phyloP scores from a whole-genome alignment of 2,113 vertebrate genomes.

The Oenanthe oenanthe region DNA sequence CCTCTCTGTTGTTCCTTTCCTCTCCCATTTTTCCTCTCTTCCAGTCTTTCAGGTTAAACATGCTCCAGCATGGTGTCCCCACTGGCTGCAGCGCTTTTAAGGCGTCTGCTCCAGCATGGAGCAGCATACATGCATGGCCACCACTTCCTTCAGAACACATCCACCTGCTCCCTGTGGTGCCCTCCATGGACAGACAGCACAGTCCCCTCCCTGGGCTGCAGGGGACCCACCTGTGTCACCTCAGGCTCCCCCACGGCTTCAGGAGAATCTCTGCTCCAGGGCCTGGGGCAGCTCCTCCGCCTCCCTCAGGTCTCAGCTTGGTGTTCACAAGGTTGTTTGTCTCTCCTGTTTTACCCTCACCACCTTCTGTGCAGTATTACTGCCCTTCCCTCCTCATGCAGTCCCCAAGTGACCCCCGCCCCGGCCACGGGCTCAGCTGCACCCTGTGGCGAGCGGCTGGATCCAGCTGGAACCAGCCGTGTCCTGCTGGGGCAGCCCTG shows the following conservation, averaged over 20 bases:
- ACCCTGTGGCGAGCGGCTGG: accelerated
- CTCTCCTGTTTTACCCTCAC: neutral
- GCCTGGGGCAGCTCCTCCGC: neutral
- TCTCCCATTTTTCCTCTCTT: neutral
- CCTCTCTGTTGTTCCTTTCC: neutral
- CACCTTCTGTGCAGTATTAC: neutral
- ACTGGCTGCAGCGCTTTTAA: neutral
- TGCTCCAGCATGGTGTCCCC: neutral
- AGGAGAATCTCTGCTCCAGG: accelerated
- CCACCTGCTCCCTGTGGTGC: neutral
- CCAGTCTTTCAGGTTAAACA: neutral
- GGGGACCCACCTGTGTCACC: neutral
- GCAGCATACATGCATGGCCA: neutral
- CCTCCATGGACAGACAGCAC: neutral
- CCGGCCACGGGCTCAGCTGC: accelerated
- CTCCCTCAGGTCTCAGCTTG: neutral
- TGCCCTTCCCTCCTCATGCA: accelerated
- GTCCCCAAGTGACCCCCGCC: accelerated
- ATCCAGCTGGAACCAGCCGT: neutral
- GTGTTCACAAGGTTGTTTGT: neutral
- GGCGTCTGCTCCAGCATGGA: neutral
- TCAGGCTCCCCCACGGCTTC: accelerated
- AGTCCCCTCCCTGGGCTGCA: neutral
- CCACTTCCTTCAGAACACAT: neutral
- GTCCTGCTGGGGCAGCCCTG: neutral